Conservation (phyloP, 2,888 invertebrate genomes). For the Nomada goodeniana region DNA sequence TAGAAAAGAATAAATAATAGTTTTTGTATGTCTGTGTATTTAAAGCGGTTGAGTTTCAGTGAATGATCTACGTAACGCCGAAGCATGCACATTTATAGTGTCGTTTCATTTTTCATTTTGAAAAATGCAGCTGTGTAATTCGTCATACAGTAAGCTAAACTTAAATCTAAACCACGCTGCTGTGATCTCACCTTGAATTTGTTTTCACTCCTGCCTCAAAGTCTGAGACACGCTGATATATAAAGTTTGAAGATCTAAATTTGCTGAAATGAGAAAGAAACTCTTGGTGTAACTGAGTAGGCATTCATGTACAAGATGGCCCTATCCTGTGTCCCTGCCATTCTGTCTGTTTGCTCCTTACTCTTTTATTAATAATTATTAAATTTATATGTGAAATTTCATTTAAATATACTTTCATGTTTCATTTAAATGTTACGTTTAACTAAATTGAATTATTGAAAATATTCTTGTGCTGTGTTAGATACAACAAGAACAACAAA, state of each 20-base stretch:
- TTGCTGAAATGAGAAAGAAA: constrained; percentile 86
- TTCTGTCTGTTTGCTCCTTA: constrained; percentile 80
- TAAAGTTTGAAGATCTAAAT: constrained; percentile 86
- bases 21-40: constrained; percentile 75
- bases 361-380: neutral
- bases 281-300: constrained; percentile 80
- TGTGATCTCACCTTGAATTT: constrained; percentile 86
- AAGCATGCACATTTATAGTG: constrained; percentile 80
- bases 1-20: constrained; percentile 66
- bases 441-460: constrained; percentile 10
- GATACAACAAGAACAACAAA: constrained; percentile 1
- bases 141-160: constrained; percentile 81
- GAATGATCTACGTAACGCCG: constrained; percentile 79
- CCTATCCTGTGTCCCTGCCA: constrained; percentile 83
- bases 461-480: constrained; percentile 5
- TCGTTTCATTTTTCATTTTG: constrained; percentile 68
- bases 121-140: constrained; percentile 80
- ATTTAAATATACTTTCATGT: constrained; percentile 32
- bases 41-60: constrained; percentile 77
- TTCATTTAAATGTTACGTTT: constrained; percentile 16
- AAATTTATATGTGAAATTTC: constrained; percentile 37
- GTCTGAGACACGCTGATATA: constrained; percentile 87
- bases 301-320: constrained; percentile 80
- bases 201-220: constrained; percentile 86
- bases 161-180: constrained; percentile 82